Evolutionary conservation across 2,797 vertebrate species (phyloP).

Genomic region (Gobio occitaniae): DNA sequence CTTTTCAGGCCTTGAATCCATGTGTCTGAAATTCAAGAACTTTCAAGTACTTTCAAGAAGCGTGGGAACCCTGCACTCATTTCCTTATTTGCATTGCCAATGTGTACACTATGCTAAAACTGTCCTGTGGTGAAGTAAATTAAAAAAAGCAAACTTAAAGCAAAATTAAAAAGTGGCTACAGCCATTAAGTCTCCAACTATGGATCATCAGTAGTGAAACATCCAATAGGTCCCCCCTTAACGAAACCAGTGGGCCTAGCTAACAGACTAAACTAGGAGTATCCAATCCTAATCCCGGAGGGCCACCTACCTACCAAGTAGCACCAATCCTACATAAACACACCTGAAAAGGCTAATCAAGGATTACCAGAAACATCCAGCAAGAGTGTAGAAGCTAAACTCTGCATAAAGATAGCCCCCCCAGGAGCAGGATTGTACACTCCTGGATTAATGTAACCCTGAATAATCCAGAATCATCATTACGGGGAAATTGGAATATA

Average conservation of each 20-base stretch:
- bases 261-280: background rate
- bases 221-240: background rate
- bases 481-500: background rate
- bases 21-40: too few relatives aligned
- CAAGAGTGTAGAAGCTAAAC: background rate
- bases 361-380: background rate
- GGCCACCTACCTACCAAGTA: background rate
- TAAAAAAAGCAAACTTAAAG: background rate
- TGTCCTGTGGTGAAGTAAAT: background rate
- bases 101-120: conserved; percentile 62
- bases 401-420: background rate
- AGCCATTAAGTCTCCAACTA: conserved; percentile 4
- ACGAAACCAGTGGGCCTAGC: background rate
- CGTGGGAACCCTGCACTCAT: background rate
- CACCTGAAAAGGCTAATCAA: background rate
- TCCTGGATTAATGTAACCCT: background rate
- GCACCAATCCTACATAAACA: background rate
- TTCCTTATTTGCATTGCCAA: background rate
- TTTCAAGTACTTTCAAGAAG: too few relatives aligned
- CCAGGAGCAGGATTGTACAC: background rate
- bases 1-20: too few relatives aligned
- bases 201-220: background rate
- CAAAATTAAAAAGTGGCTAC: background rate
- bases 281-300: background rate
- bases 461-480: background rate